Evolutionary conservation across 2,888 invertebrate genomes (phyloP), one percentile per base, ranked within the genome.

Genomic region (Oligia strigilis): DNA sequence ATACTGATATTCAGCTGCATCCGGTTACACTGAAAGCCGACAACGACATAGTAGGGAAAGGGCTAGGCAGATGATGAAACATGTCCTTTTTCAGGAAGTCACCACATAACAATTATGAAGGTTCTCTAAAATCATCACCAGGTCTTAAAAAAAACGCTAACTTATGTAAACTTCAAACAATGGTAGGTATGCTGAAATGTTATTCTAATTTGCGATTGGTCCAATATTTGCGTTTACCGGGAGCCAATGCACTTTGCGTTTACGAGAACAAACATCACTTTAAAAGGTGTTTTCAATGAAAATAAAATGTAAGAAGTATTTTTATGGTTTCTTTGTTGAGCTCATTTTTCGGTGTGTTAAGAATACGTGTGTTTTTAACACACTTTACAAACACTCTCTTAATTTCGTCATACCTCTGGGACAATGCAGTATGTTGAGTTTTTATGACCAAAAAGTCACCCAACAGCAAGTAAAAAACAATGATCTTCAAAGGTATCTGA

Each of bases 201-300:
- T 86, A 82, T 79, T 87, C 80, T 81, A 83, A 89, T 88, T 87
- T 83, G 80, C 81, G 82, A 83, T 87, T 71, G 77, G 46, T 70
- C 66, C 78, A 88, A 88, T 89, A 89, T 89, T 89, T 83, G 84
- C 83, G 73, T 67, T 72, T 23, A 69, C 75, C 52, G 73, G 85
- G 76, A 87, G 89, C 83, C 87, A 89, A 82, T 89, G 89, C 89
- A 87, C 88, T 89, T 89, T 84, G 78, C 78, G 77, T 83, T 85
- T 71, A 78, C 67, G 78, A 81, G 81, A 82, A 75, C 82, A 88
- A 88, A 87, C 75, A 87, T 60, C 46, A 75, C 81, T 78, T 67
- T 77, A 77, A 80, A 80, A 74, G 73, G 4, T 75, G 78, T 86
- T 78, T 76, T 81, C 67, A 78, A 77, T 80, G 72, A 85, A 77